Base-by-base conservation (phyloP, 2,888 invertebrate species). In the Oscheius sp. region DNA sequence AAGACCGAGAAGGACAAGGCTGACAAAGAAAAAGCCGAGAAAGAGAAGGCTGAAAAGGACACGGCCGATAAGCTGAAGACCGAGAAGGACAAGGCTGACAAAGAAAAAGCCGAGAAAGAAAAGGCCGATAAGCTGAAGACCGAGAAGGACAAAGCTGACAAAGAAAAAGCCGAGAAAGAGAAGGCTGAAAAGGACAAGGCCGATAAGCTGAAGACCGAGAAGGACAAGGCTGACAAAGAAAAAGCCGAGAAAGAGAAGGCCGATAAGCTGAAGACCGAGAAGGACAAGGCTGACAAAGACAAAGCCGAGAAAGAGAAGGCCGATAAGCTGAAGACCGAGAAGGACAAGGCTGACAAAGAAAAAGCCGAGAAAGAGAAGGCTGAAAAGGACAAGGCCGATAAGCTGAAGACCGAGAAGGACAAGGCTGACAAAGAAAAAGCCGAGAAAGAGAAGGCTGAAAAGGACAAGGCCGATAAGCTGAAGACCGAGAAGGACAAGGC, bases 401-500 rank as follows among this genome's bases (percentile, higher is more conserved):
- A 69, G 14, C 30, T 36, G 6, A 61, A 67, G 36, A 17, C 30
- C 12, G 61, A 64, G 50, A 36, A 24, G 32, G 44, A 54, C 8
- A 64, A 49, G n/a, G 30, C 28, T 3, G 50, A 33, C 32, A 59
- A 57, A 41, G 45, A 62, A 32, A 41, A 68, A 56, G 63, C 50
- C 17, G 59, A 59, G 2, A 41, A 45, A 45, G 49, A 64, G 26
- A 68, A 67, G 47, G 3, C 28, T 45, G 59, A 72, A 50, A 59
- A 45, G 41, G 63, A 50, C 6, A 44, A 68, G 50, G 57, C 65
- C 8, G 59, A 41, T 17, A 45, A 62, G 20, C 2, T 17, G 33
- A 32, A 41, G 44, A 2, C 26, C 20, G 51, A 41, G 32, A 50
- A 64, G 41, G 51, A 33, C 4, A 36, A 50, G 41, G 20, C 22